These are phyloP conservation scores for Automeris io DNA, from an alignment of 2,888 invertebrate genomes.

Conservation along the genomic window DNA sequence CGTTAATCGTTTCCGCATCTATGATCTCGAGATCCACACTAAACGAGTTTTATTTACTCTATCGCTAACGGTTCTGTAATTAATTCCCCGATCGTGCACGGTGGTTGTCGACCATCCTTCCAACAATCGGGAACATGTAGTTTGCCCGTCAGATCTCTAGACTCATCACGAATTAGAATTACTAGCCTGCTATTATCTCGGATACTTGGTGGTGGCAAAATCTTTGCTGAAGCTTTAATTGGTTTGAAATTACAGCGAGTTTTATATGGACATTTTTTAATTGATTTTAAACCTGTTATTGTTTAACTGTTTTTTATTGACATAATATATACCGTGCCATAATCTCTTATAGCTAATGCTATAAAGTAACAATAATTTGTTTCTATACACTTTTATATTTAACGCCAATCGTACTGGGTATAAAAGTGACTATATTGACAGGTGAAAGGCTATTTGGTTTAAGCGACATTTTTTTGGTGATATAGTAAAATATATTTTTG, in stretches of 20 bases:
- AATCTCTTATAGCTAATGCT: too few species aligned
- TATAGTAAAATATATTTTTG: too few species aligned
- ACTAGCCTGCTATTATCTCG: not conserved
- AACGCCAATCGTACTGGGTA: too few species aligned
- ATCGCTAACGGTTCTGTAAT: constrained; percentile 36
- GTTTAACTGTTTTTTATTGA: too few species aligned
- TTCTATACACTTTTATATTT: too few species aligned
- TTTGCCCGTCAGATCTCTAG: not conserved
- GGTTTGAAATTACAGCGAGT: not conserved
- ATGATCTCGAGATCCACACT: not conserved
- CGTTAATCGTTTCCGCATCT: not conserved
- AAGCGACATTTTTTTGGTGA: too few species aligned
- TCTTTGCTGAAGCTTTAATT: not conserved
- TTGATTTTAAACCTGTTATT: too few species aligned
- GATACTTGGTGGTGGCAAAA: not conserved
- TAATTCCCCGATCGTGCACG: constrained; percentile 36
- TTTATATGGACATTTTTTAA: not conserved
- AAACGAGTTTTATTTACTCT: constrained; percentile 34
- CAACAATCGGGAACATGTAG: constrained; percentile 1
- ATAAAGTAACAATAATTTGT: too few species aligned
- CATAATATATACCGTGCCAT: too few species aligned
- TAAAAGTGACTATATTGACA: too few species aligned
- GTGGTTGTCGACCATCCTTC: constrained; percentile 33
- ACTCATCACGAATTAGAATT: constrained; percentile 3
- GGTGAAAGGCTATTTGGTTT: too few species aligned